Evolutionary conservation across 2,797 vertebrate genomes (phyloP).

Genomic region (Rhabdomys pumilio): DNA sequence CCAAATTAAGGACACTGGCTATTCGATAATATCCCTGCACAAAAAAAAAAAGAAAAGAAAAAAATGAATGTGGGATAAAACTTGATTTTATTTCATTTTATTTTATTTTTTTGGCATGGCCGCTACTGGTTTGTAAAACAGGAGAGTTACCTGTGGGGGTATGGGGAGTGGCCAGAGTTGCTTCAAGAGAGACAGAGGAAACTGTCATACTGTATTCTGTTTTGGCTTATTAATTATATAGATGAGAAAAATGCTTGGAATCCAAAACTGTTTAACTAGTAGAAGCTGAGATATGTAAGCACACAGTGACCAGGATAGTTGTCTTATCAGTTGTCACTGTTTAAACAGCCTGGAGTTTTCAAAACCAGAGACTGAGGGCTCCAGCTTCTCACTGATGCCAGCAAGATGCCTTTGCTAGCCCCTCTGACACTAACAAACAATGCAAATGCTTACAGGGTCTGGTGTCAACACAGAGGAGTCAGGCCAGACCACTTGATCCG

Average conservation of each 20-base stretch:
- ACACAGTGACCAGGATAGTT: neutral
- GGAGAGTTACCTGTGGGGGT: neutral
- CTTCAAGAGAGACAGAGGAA: neutral
- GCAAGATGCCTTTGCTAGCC: neutral
- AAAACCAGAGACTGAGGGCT: neutral
- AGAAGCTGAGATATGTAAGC: neutral
- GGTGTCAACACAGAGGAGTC: neutral
- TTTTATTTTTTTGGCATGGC: neutral
- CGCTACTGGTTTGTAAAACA: neutral
- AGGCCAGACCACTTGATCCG: neutral
- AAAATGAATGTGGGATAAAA: neutral
- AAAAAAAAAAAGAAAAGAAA: neutral
- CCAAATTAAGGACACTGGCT: neutral
- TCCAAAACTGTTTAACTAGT: neutral
- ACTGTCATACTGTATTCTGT: neutral
- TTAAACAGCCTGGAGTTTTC: neutral
- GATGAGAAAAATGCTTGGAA: constrained; percentile 18
- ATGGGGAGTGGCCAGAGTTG: neutral
- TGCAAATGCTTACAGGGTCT: neutral
- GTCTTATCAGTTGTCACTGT: neutral
- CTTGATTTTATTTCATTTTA: neutral
- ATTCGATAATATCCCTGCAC: neutral
- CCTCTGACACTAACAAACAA: neutral
- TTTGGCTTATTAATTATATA: neutral
- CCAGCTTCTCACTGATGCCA: neutral